Evolutionary conservation across 2,888 invertebrate species (phyloP).

Genomic region (Psylliodes chrysocephalus): DNA sequence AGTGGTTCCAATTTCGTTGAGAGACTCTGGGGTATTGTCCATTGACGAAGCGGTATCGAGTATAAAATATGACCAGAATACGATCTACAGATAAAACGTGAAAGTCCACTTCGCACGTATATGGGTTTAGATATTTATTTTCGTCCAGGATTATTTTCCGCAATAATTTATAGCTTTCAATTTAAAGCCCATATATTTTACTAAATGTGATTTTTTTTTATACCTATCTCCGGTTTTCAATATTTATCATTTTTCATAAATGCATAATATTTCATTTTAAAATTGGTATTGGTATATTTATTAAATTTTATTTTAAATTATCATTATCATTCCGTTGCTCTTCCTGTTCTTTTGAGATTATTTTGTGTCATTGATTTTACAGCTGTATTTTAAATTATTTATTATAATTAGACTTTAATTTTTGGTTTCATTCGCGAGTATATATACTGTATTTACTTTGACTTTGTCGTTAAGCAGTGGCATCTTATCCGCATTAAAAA

Average conservation of each 20-base stretch:
- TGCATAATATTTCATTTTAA: too few species aligned
- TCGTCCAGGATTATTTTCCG: constrained; percentile 25
- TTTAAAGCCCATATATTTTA: constrained; percentile 8
- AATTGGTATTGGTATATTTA: too few species aligned
- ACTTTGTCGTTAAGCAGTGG: too few species aligned
- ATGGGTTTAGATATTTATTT: constrained; percentile 24
- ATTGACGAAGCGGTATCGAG: constrained; percentile 53
- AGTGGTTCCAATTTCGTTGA: constrained; percentile 51
- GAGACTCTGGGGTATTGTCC: constrained; percentile 48
- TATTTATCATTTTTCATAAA: neutral
- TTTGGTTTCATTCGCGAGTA: too few species aligned
- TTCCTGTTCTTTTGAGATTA: too few species aligned
- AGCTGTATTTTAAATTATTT: too few species aligned
- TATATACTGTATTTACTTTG: too few species aligned
- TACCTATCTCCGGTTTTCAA: neutral
- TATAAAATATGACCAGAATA: constrained; percentile 52
- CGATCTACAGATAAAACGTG: constrained; percentile 27
- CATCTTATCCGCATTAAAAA: too few species aligned
- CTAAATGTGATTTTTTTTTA: constrained; percentile 9
- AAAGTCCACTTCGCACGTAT: constrained; percentile 32
- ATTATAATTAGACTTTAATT: too few species aligned
- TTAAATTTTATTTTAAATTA: too few species aligned
- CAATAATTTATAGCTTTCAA: constrained; percentile 26
- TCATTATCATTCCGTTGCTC: too few species aligned
- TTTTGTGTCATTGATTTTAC: too few species aligned